These are phyloP conservation scores for Steinernema feltiae DNA, from an alignment of 1,140 invertebrate species.

Conservation along the genomic window DNA sequence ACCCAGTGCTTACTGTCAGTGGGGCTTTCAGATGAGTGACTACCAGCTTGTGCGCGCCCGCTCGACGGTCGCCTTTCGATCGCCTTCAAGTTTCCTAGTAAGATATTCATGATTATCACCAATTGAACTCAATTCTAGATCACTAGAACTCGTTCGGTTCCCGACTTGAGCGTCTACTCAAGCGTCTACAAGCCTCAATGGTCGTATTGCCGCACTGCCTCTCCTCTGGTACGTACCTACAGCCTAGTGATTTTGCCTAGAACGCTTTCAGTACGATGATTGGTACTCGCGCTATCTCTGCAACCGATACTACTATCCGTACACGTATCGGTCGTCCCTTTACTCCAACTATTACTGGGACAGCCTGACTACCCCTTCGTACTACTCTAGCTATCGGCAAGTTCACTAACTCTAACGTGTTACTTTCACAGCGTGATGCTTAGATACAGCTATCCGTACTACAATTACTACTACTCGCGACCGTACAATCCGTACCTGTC, in stretches of 20 bases:
- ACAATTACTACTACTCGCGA: slow-evolving; percentile 2
- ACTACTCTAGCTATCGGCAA: neutral
- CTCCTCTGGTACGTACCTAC: neutral
- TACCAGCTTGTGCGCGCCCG: neutral
- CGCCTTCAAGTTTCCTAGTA: neutral
- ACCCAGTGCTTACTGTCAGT: neutral
- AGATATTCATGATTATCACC: neutral
- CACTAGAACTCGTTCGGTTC: slow-evolving; percentile 32
- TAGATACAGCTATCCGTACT: slow-evolving; percentile 5
- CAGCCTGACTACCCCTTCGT: too few relatives aligned
- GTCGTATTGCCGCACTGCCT: slow-evolving; percentile 2
- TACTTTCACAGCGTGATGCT: neutral
- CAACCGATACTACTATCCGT: neutral
- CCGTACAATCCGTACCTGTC: slow-evolving; percentile 10
- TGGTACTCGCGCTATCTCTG: neutral
- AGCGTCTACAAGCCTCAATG: slow-evolving; percentile 36
- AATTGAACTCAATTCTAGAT: slow-evolving; percentile 24
- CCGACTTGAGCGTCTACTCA: slow-evolving; percentile 32
- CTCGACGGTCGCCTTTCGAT: neutral
- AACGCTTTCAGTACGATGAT: slow-evolving; percentile 9
- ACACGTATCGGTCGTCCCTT: neutral
- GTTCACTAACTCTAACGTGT: neutral
- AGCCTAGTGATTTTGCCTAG: neutral
- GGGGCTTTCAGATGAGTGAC: neutral
- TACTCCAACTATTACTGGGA: neutral